A percentile compares a stretch with the other conserved stretches of the same genome.
These are phyloP conservation scores for Pseudobourletiella spinata DNA, from an alignment of 1,140 invertebrate genomes.

Conservation along the genomic window DNA sequence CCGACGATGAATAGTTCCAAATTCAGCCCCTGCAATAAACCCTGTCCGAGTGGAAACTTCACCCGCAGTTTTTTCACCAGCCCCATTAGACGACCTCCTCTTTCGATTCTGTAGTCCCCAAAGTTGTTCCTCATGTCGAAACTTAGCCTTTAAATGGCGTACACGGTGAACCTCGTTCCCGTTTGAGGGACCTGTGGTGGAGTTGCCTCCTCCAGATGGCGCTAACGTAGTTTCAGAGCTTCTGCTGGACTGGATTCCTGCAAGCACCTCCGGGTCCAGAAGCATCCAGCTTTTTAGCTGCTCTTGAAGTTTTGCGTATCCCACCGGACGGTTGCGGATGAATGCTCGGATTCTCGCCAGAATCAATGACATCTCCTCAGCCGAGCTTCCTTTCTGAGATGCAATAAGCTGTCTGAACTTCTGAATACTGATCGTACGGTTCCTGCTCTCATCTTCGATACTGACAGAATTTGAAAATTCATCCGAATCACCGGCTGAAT, in stretches of 20 bases:
- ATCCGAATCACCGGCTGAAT: slow-evolving; percentile 33
- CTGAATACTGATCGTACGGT: background rate
- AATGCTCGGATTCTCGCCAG: slow-evolving; percentile 27
- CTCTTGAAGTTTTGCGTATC: slow-evolving; percentile 18
- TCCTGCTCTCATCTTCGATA: slow-evolving; percentile 3
- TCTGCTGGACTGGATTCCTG: too few relatives aligned
- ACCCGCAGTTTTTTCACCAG: background rate
- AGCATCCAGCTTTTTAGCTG: slow-evolving; percentile 16
- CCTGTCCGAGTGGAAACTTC: background rate
- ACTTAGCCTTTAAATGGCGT: too few relatives aligned
- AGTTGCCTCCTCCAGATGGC: too few relatives aligned
- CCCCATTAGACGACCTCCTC: too few relatives aligned
- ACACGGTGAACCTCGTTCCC: too few relatives aligned
- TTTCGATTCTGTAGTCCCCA: too few relatives aligned
- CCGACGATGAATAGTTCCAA: slow-evolving; percentile 14
- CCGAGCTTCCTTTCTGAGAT: background rate
- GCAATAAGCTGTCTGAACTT: background rate
- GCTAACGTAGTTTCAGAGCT: too few relatives aligned
- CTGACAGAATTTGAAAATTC: slow-evolving; percentile 28
- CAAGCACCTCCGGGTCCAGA: background rate
- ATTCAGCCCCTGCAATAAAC: background rate
- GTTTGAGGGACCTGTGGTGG: too few relatives aligned
- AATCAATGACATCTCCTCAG: slow-evolving; percentile 23
- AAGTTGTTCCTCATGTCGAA: too few relatives aligned
- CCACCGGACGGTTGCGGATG: slow-evolving; percentile 18